Evolutionary conservation across 2,888 invertebrate genomes (phyloP).

Genomic region (Brenthis ino): DNA sequence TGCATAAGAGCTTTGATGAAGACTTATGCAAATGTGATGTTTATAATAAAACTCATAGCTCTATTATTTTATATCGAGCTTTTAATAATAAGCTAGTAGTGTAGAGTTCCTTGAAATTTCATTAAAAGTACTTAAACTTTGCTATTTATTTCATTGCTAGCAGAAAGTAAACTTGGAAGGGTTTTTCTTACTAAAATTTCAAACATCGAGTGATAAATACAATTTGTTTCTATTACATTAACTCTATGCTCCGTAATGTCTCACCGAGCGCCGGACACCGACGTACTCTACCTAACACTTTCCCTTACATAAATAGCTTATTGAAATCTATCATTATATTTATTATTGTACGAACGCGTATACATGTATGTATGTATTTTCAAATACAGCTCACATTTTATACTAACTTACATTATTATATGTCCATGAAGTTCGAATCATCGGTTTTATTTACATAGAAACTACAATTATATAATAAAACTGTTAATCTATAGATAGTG

Average conservation of each 20-base stretch:
- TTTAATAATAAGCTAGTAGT: too few species aligned
- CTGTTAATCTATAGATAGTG: too few species aligned
- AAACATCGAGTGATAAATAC: constrained; percentile 1
- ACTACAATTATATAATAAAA: too few species aligned
- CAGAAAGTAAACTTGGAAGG: too few species aligned
- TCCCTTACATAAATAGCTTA: constrained; percentile 77
- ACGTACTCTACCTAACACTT: constrained; percentile 52
- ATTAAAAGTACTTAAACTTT: too few species aligned
- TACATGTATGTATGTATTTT: constrained; percentile 67
- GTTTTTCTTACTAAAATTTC: not conserved
- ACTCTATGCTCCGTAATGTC: constrained; percentile 32
- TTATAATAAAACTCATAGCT: too few species aligned
- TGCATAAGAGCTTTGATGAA: too few species aligned
- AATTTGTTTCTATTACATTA: constrained; percentile 22
- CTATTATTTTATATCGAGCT: too few species aligned
- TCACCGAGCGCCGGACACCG: constrained; percentile 39
- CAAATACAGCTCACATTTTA: constrained; percentile 69
- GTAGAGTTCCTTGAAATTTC: too few species aligned
- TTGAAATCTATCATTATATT: constrained; percentile 54
- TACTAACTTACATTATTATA: constrained; percentile 36
- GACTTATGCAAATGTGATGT: too few species aligned
- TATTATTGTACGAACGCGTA: constrained; percentile 82
- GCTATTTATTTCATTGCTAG: too few species aligned
- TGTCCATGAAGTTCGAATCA: constrained; percentile 8
- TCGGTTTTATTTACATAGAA: not conserved